phyloP scores from a whole-genome alignment of 2,888 invertebrate species.

The Hoplodrina blanda region DNA sequence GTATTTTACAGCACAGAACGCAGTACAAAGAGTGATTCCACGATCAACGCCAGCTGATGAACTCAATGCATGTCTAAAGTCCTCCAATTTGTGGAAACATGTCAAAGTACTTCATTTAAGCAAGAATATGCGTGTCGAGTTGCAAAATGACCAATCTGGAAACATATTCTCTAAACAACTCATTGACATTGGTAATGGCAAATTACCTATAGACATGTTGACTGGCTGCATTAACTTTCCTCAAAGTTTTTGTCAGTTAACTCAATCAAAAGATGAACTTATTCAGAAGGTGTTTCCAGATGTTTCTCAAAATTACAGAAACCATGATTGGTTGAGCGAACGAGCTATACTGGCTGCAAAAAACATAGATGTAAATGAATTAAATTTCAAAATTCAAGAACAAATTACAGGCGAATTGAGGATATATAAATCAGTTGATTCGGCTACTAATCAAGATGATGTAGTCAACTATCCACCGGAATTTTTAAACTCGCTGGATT shows the following conservation, averaged over 20 bases:
- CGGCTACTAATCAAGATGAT: conserved; percentile 1
- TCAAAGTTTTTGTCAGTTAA: not conserved
- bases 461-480: too few relatives aligned
- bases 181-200: too few relatives aligned
- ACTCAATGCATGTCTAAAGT: too few relatives aligned
- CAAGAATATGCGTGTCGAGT: too few relatives aligned
- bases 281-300: conserved; percentile 8
- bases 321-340: conserved; percentile 23
- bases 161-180: too few relatives aligned
- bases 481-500: too few relatives aligned
- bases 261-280: conserved; percentile 8
- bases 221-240: too few relatives aligned
- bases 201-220: too few relatives aligned
- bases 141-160: too few relatives aligned
- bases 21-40: too few relatives aligned
- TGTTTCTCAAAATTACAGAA: conserved; percentile 16
- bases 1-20: too few relatives aligned
- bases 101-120: conserved; percentile 7
- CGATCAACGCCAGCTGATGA: too few relatives aligned
- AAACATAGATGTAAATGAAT: conserved; percentile 12
- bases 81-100: conserved; percentile 1
- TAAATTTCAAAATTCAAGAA: conserved; percentile 7
- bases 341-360: conserved; percentile 13
- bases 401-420: conserved; percentile 7
- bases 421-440: conserved; percentile 14